Base-by-base conservation (phyloP, 2,797 vertebrate genomes). In the Anguilla marmorata region DNA sequence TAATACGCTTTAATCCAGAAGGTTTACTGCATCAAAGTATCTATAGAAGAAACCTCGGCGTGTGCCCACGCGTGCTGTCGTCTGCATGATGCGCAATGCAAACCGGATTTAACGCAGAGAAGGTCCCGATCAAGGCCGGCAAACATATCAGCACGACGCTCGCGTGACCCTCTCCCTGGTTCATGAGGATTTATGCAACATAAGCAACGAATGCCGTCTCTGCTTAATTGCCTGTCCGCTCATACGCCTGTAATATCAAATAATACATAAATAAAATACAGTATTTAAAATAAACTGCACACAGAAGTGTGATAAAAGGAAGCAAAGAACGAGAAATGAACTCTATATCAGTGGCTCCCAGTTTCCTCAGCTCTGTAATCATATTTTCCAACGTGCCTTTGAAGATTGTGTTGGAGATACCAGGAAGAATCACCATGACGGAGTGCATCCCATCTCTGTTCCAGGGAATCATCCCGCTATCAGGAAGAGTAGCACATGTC, bases 1-100 rank as follows among this genome's bases (percentile, higher is more conserved):
- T 82, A 82, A 48, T 50, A 50, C 12, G 76, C n/a, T 82, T n/a
- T 82, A 82, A 82, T 82, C 41, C 79, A 2, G 79, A 33, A 9
- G n/a, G 79, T 21, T 50, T 21, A n/a, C 41, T 9, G 79, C 79
- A 24, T 30, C 24, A 48, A 14, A 45, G 37, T 37, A 41, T 79
- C 33, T 19, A 37, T 41, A 16, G 33, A 48, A 50, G 45, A 33
- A 50, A 33, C 21, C 21, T 0, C 21, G 5, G 41, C 41, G 3
- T 82, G 45, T 50, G n/a, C 8, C 30, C 37, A 14, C 27, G 30
- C 30, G 0, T 74, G 27, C 69, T 37, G 27, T 45, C 14, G 5
- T 48, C 33, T 16, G 37, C 74, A 19, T 3, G 6, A 79, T 21
- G 37, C 33, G 14, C 41, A 45, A 24, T 2, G 19, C 76, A 80